These are phyloP conservation scores for Turritopsis dohrnii DNA, from an alignment of 30 jellyfish, hydroid and myxozoan genomes.

Conservation along the genomic window DNA sequence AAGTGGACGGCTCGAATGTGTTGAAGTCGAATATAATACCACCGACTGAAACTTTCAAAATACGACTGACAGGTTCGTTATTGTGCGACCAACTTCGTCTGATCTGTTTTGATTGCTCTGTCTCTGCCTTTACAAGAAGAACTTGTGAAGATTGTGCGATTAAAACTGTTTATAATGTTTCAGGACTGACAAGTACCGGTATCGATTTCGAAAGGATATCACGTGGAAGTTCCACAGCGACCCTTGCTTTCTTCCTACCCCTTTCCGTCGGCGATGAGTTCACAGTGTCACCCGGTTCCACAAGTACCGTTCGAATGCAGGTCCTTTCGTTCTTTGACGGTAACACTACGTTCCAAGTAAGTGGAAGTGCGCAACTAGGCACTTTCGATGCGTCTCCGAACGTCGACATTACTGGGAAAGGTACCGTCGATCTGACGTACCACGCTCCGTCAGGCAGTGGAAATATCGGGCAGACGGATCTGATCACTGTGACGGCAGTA, in stretches of 20 bases:
- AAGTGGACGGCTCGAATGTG: neutral
- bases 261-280: neutral
- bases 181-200: neutral
- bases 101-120: too few relatives aligned
- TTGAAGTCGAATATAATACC: neutral
- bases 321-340: neutral
- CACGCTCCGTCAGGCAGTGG: neutral
- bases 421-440: neutral
- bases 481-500: neutral
- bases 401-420: neutral
- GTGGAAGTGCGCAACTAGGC: neutral
- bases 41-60: neutral
- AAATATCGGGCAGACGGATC: neutral
- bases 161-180: too few relatives aligned
- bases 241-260: neutral
- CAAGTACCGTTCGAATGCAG: neutral
- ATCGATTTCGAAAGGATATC: neutral
- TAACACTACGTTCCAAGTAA: neutral
- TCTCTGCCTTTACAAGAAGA: too few relatives aligned
- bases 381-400: neutral
- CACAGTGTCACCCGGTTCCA: neutral
- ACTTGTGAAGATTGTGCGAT: too few relatives aligned
- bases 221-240: neutral
- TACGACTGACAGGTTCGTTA: conserved; percentile 3
- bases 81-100: too few relatives aligned